Percentiles rank a stretch among this genome's conserved stretches.
Evolutionary conservation across 2,113 vertebrate genomes (phyloP).

Genomic region (Nyctibius bracteatus): DNA sequence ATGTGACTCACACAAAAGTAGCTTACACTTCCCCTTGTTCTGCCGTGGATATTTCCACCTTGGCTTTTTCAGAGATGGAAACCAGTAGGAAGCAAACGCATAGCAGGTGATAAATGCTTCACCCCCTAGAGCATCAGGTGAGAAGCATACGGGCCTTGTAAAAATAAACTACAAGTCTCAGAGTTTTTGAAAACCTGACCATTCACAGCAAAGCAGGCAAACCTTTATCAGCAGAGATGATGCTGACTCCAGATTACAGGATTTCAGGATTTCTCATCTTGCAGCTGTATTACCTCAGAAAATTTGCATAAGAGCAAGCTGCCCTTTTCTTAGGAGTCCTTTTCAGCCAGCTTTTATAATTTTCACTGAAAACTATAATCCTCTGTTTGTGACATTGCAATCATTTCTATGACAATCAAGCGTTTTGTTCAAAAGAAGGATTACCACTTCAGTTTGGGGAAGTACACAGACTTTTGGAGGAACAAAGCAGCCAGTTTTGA

Average conservation of each 20-base stretch:
- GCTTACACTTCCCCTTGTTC: background rate
- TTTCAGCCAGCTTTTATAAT: background rate
- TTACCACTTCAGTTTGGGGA: background rate
- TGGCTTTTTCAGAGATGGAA: background rate
- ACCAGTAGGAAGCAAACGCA: background rate
- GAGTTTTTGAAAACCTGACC: background rate
- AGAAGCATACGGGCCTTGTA: background rate
- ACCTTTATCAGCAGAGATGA: background rate
- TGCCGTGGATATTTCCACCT: background rate
- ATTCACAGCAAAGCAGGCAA: background rate
- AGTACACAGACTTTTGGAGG: background rate
- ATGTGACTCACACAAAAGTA: background rate
- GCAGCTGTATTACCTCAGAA: background rate
- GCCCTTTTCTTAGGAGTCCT: background rate
- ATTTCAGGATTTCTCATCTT: background rate
- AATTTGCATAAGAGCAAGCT: constrained; percentile 38
- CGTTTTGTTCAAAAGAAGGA: background rate
- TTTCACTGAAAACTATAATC: background rate
- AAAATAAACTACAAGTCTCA: background rate
- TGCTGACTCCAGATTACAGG: background rate
- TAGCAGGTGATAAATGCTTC: background rate
- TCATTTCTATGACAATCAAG: constrained; percentile 31
- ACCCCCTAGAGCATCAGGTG: background rate
- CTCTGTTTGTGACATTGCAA: constrained; percentile 44
- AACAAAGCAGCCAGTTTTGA: background rate